Conservation (phyloP, 2,113 vertebrate genomes). For the Orcinus orca region DNA sequence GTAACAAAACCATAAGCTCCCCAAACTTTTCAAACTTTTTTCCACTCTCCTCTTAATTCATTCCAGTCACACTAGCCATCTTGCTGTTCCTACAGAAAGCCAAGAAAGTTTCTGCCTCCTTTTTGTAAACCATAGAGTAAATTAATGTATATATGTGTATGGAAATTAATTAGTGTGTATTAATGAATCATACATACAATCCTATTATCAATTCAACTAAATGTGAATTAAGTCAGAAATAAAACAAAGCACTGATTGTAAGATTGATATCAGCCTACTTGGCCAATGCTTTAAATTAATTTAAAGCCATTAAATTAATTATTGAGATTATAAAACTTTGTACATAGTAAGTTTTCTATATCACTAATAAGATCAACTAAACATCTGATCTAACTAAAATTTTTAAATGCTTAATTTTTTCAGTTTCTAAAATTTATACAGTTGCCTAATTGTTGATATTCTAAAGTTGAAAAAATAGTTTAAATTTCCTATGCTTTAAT, state of each 20-base stretch:
- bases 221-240: not conserved
- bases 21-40: not conserved
- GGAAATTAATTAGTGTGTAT: not conserved
- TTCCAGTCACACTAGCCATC: not conserved
- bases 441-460: not conserved
- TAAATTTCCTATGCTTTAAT: not conserved
- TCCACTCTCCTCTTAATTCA: not conserved
- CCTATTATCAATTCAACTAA: not conserved
- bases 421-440: not conserved
- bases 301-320: not conserved
- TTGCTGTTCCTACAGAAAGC: not conserved
- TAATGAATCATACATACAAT: not conserved
- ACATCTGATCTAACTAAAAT: not conserved
- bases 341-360: not conserved
- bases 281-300: not conserved
- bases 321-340: not conserved
- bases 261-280: not conserved
- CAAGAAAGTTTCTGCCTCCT: not conserved
- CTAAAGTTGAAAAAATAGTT: not conserved
- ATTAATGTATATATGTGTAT: not conserved
- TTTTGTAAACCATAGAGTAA: not conserved
- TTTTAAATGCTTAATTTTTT: not conserved
- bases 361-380: not conserved
- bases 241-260: not conserved
- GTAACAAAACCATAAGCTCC: not conserved